Percentiles rank a stretch among this genome's conserved stretches.
phyloP scores from a whole-genome alignment of 2,113 vertebrate species.

The Puffinus mauretanicus region DNA sequence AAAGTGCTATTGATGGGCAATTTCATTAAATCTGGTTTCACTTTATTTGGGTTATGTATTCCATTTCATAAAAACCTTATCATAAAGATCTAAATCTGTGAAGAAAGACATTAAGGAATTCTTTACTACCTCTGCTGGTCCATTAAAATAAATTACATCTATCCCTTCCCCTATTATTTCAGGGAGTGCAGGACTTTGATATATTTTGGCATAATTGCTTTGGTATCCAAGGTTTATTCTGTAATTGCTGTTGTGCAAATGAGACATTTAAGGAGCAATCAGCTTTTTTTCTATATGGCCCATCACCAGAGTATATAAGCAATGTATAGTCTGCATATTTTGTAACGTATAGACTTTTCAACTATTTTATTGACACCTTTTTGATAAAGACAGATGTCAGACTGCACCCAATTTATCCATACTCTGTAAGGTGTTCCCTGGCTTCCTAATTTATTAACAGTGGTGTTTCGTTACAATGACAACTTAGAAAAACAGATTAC shows the following conservation, averaged over 20 bases:
- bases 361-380: slow-evolving; percentile 2
- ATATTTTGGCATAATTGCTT: slow-evolving; percentile 3
- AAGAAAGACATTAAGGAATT: slow-evolving; percentile 46
- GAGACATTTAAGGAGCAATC: neutral
- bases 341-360: neutral
- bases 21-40: slow-evolving; percentile 38
- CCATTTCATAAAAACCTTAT: slow-evolving; percentile 45
- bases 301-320: neutral
- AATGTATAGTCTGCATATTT: neutral
- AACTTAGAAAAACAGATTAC: slow-evolving; percentile 74
- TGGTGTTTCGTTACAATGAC: slow-evolving; percentile 64
- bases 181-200: slow-evolving; percentile 1
- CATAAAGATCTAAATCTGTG: slow-evolving; percentile 62
- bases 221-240: slow-evolving; percentile 23
- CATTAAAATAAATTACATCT: slow-evolving; percentile 63
- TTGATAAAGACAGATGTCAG: slow-evolving; percentile 63
- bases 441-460: slow-evolving; percentile 71
- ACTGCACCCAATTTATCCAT: slow-evolving; percentile 59
- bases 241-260: neutral
- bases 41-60: slow-evolving; percentile 44
- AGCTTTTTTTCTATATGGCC: neutral
- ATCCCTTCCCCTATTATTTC: slow-evolving; percentile 58
- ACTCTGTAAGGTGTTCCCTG: slow-evolving; percentile 52
- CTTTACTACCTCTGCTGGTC: slow-evolving; percentile 22
- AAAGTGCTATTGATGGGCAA: neutral